phyloP scores from a whole-genome alignment of 2,797 vertebrate genomes.

The Myotis findleyi region DNA sequence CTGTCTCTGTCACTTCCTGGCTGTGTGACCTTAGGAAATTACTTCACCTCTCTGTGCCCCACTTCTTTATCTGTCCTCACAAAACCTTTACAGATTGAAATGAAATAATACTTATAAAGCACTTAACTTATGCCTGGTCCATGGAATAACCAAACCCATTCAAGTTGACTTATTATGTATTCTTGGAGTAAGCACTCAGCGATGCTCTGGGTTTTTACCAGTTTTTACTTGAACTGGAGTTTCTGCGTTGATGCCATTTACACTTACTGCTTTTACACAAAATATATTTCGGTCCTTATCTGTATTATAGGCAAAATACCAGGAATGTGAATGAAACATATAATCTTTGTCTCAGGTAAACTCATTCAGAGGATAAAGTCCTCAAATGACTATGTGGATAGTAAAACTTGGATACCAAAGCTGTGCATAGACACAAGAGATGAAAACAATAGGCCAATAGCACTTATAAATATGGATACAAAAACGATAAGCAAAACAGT shows the following conservation, averaged over 20 bases:
- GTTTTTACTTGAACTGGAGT: neutral
- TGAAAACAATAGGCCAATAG: neutral
- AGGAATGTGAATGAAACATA: neutral
- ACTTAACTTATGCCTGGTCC: neutral
- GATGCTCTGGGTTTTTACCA: neutral
- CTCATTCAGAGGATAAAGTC: slow-evolving; percentile 14
- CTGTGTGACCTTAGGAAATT: neutral
- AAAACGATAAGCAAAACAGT: neutral
- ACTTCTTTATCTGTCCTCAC: neutral
- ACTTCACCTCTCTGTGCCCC: neutral
- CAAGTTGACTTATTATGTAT: neutral
- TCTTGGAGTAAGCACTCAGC: neutral
- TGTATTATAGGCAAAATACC: neutral
- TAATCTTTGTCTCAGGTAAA: neutral
- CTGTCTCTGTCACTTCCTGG: neutral
- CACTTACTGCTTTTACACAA: neutral
- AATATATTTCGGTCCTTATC: neutral
- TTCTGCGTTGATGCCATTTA: neutral
- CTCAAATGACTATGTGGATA: neutral
- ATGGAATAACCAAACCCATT: neutral
- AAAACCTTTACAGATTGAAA: neutral
- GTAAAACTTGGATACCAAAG: neutral
- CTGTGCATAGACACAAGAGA: neutral
- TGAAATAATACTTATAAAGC: neutral
- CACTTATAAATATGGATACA: neutral